Base-by-base conservation (phyloP, 2,797 vertebrate species). In the Pseudopleuronectes americanus region DNA sequence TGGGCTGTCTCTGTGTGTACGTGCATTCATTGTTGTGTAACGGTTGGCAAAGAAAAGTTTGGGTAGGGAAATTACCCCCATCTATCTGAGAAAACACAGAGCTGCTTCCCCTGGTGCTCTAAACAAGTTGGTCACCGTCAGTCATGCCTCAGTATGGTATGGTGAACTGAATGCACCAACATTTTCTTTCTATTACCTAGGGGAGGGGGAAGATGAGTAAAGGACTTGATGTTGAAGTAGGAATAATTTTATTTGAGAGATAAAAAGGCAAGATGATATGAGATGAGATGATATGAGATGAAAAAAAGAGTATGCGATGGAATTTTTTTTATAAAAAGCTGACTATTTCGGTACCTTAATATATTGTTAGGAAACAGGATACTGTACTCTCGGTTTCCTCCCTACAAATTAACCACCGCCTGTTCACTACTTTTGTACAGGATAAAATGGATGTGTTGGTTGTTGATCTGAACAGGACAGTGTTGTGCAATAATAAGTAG, bases 31-130 rank as follows among this genome's bases (percentile, higher is more conserved):
- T 55, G 52, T 16, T 58, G 24, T 38, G 9, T 60, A 28, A 17
- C 13, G 26, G 16, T 28, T 19, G 23, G 9, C 23, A 63, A 56
- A 41, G 4, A 74, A 24, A 13, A 2, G 24, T 66, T 73, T 69
- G 48, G 1, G 63, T 41, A 63, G 24, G 54, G 16, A 77, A 69
- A 71, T 71, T 8, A n/a, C 3, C 7, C 1, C 45, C 8, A 1
- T 33, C 12, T 36, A 21, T 36, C 45, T 49, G 19, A 47, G 31
- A 55, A 31, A 51, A 38, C 14, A 26, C 2, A 47, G 45, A 56
- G 17, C 28, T 12, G 7, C 31, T 62, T 17, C 38, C 9, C 17
- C 12, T 8, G 7, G 9, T 69, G 9, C 28, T 54, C 21, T 36
- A 21, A 47, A 12, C 6, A 64, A n/a, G 1, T 51, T n/a, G 17